Base-by-base conservation (phyloP, 2,113 vertebrate genomes). In the Irena cyanogastra region DNA sequence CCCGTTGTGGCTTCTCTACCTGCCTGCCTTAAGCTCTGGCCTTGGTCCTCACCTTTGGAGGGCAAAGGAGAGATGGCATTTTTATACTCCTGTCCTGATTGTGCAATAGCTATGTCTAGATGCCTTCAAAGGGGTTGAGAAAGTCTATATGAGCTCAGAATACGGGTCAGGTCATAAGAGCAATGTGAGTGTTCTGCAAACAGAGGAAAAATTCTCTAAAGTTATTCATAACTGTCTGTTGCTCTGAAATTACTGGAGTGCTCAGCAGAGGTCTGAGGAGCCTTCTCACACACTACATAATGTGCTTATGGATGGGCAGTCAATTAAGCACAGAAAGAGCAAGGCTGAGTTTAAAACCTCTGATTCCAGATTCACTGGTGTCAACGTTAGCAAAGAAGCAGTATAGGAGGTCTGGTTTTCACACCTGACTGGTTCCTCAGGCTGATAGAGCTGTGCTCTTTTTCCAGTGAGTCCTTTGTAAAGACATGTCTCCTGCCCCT, bases 281-380 rank as follows among this genome's bases (percentile, higher is more conserved):
- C 42, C 50, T 56, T 72, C 88, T 83, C 70, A 63, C 70, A 53
- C 12, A 2, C 54, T 59, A 33, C 10, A 9, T 88, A 86, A 78
- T 33, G 57, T 88, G 66, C 54, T 79, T 72, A n/a, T 63, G 90
- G 59, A 60, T 88, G 28, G 68, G 47, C 63, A 91, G 68, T 83
- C 90, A 93, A 92, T 94, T 88, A 96, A 90, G 50, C 60, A 80
- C 35, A 59, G 92, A 86, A 79, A 88, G 79, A 92, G 72, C 77
- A 82, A 87, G 52, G 56, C 52, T 91, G 80, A 69, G 35, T 66
- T 86, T 77, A 59, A 83, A 94, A 86, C 52, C 79, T 66, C 59
- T 90, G 82, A 80, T 90, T 54, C 41, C 79, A 54, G 82, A 76
- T 92, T 94, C 85, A 77, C 47, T 83, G 68, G 68, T 83, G 88